A percentile compares a stretch with the other conserved stretches of the same genome.
Conservation (phyloP, 1,140 invertebrate genomes). For the Helicorthomorpha holstii region DNA sequence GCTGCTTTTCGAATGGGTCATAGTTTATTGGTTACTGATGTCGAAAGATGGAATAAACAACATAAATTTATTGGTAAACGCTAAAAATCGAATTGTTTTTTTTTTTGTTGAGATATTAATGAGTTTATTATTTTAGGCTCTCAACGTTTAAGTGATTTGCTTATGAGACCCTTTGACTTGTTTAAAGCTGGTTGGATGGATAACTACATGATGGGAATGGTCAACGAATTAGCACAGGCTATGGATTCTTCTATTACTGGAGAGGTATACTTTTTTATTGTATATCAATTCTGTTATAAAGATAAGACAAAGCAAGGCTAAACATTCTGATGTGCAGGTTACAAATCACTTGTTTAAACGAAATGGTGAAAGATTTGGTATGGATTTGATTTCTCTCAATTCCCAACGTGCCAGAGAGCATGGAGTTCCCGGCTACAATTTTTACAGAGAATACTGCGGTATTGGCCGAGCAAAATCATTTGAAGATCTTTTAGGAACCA, state of each 20-base stretch:
- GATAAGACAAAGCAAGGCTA: background rate
- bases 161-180: constrained; percentile 72
- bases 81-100: background rate
- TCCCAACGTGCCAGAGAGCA: constrained; percentile 23
- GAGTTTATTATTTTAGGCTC: no score
- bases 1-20: constrained; percentile 35
- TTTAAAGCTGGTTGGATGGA: constrained; percentile 78
- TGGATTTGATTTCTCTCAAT: constrained; percentile 18
- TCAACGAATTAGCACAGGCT: constrained; percentile 84
- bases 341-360: constrained; percentile 18
- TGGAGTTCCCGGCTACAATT: constrained; percentile 24
- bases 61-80: constrained; percentile 53
- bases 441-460: constrained; percentile 20
- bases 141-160: constrained; percentile 69
- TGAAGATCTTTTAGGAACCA: constrained; percentile 14
- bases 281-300: background rate
- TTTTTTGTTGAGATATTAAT: no score
- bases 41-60: constrained; percentile 59
- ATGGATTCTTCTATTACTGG: constrained; percentile 88
- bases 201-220: constrained; percentile 78
- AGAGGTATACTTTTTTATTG: constrained; percentile 37
- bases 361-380: constrained; percentile 12
- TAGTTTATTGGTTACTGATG: constrained; percentile 30
- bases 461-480: constrained; percentile 16
- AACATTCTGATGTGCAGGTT: constrained; percentile 12